A percentile compares a stretch with the other conserved stretches of the same genome.
phyloP scores from a whole-genome alignment of 2,888 invertebrate genomes.

The Troilus luridus region DNA sequence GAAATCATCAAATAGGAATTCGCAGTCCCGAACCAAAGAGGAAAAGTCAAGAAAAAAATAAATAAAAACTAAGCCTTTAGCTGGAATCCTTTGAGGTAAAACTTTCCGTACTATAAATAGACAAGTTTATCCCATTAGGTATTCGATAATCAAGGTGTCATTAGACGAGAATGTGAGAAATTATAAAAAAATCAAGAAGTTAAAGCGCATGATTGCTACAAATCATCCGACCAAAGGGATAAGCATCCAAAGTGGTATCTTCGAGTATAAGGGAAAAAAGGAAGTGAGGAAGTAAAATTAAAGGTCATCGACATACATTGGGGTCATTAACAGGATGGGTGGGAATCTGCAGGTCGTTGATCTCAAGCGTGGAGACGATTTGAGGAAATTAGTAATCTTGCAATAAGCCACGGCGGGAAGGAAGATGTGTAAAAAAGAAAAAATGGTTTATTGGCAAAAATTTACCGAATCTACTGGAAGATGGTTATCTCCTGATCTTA shows the following conservation, averaged over 20 bases:
- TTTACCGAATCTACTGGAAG: neutral
- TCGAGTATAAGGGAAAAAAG: neutral
- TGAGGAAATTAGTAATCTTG: neutral
- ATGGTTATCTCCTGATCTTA: neutral
- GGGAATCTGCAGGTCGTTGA: neutral
- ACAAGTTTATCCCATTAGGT: no score
- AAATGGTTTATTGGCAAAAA: neutral
- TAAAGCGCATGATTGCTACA: neutral
- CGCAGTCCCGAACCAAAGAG: no score
- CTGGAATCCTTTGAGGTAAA: no score
- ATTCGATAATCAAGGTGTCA: neutral
- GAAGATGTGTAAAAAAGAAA: neutral
- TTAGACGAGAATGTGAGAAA: neutral
- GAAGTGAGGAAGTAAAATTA: neutral
- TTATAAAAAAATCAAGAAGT: neutral
- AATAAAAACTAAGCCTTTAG: no score
- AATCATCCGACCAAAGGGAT: neutral
- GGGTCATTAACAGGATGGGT: neutral
- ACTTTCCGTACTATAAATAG: no score
- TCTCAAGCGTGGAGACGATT: neutral
- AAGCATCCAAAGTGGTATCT: neutral
- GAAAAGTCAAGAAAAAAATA: no score
- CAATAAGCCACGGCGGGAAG: neutral
- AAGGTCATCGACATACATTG: neutral
- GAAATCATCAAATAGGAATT: no score